phyloP scores from a whole-genome alignment of 2,888 invertebrate species.

The Apamea crenata region DNA sequence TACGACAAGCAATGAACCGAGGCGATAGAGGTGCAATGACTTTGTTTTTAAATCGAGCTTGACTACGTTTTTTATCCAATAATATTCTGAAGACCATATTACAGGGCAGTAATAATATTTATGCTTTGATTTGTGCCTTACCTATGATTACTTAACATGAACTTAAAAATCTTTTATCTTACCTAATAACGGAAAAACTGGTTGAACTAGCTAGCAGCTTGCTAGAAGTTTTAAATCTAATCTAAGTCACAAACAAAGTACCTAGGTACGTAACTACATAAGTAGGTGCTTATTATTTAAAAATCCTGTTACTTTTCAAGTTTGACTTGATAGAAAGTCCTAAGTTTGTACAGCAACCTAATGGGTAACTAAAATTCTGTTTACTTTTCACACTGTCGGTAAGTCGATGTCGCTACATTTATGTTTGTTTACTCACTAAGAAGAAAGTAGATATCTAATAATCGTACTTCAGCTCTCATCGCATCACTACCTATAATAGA shows the following conservation, averaged over 20 bases:
- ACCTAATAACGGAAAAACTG: not conserved
- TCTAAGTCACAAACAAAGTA: not conserved
- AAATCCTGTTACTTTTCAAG: not conserved
- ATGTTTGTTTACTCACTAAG: not conserved
- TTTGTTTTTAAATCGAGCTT: conserved; percentile 57
- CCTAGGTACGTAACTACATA: not conserved
- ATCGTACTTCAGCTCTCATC: not conserved
- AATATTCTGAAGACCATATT: not conserved
- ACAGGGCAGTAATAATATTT: not conserved
- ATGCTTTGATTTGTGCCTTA: not conserved
- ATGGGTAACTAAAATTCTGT: not conserved
- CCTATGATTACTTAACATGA: not conserved
- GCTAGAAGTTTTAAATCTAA: not conserved
- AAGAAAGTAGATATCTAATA: not conserved
- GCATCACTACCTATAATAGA: not conserved
- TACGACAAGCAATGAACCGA: conserved; percentile 68
- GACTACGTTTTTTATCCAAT: conserved; percentile 14
- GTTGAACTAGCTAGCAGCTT: not conserved
- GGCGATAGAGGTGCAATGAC: conserved; percentile 67
- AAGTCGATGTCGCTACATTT: not conserved
- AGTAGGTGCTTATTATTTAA: not conserved
- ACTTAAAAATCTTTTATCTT: not conserved
- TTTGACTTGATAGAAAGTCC: not conserved
- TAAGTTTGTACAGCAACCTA: not conserved
- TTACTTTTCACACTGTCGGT: not conserved